These are phyloP conservation scores for Gadopsis bispinosus DNA, from an alignment of 2,797 vertebrate genomes.

Conservation along the genomic window DNA sequence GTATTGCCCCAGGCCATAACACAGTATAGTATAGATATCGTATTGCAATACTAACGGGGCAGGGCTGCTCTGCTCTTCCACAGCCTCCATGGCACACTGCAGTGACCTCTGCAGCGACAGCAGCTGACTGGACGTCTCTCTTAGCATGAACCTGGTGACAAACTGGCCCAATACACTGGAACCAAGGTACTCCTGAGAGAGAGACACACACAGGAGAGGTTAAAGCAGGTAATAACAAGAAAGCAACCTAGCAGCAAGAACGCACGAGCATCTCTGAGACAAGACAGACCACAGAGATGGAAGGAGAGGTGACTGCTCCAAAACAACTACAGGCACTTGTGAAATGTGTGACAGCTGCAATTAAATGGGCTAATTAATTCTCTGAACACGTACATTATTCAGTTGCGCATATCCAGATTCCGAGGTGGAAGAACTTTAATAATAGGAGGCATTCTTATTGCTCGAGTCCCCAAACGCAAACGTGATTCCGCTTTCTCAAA, in stretches of 20 bases:
- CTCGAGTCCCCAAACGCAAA: conserved; percentile 45
- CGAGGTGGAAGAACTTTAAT: conserved; percentile 51
- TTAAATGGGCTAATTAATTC: conserved; percentile 48
- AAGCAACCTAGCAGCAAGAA: neutral
- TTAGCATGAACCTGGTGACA: conserved; percentile 93
- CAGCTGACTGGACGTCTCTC: conserved; percentile 93
- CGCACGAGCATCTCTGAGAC: conserved; percentile 2
- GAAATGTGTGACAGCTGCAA: conserved; percentile 43
- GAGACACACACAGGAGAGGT: conserved; percentile 15
- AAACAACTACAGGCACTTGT: conserved; percentile 32
- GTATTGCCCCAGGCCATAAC: neutral
- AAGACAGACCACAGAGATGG: neutral
- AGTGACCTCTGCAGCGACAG: conserved; percentile 93
- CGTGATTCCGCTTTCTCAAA: conserved; percentile 48
- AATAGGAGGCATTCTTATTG: conserved; percentile 54
- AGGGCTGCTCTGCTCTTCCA: conserved; percentile 91
- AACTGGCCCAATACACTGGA: conserved; percentile 94
- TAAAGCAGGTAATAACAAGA: neutral
- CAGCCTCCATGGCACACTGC: conserved; percentile 94
- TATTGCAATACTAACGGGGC: conserved; percentile 82
- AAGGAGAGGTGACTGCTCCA: conserved; percentile 8
- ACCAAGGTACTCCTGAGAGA: conserved; percentile 90
- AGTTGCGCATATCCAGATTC: conserved; percentile 25
- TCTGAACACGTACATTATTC: conserved; percentile 56
- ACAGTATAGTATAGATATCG: neutral